Evolutionary conservation across 2,888 invertebrate genomes (phyloP), one percentile per base, ranked within the genome.

Genomic region (Diloba caeruleocephala): DNA sequence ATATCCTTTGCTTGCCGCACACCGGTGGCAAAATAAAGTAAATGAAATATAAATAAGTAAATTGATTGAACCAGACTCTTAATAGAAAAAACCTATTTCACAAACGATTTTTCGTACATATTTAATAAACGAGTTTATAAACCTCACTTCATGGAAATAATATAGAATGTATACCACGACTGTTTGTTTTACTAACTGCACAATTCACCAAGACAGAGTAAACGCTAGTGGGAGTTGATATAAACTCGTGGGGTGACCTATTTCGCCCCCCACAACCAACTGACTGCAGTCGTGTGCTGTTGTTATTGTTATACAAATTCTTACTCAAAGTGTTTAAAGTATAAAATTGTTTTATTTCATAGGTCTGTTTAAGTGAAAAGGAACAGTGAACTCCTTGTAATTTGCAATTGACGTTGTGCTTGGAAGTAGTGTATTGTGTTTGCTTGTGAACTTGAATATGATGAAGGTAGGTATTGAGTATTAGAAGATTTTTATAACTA

Each of bases 241-340:
- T 92, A 91, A 84, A 88, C 78, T 52, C 69, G 59, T 38, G 55
- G 58, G 57, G 57, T 90, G 91, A 91, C 91, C 92, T 92, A 92
- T 92, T 90, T 91, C 83, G 77, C 66, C 60, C 76, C 80, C 81
- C 87, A 89, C 71, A 86, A 70, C 74, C 73, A 58, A 60, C 71
- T 57, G 73, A 66, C 78, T 68, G 63, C 74, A 73, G 81, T 55
- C 78, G 77, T 74, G 52, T 50, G 71, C 60, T 67, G 71, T 68
- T 54, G 63, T 49, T 38, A 33, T 39, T 44, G n/a, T 39, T 36
- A 6, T 8, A 13, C 9, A 12, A 12, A 19, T 52, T 12, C 10
- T 38, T 9, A 9, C 5, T 6, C n/a, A n/a, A n/a, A 44, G 58
- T 63, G 46, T 57, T 63, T 15, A 21, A 3, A 33, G 34, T 34